A percentile compares a stretch with the other conserved stretches of the same genome.
Conservation (phyloP, 2,797 vertebrate species). For the Crax fasciolata region DNA sequence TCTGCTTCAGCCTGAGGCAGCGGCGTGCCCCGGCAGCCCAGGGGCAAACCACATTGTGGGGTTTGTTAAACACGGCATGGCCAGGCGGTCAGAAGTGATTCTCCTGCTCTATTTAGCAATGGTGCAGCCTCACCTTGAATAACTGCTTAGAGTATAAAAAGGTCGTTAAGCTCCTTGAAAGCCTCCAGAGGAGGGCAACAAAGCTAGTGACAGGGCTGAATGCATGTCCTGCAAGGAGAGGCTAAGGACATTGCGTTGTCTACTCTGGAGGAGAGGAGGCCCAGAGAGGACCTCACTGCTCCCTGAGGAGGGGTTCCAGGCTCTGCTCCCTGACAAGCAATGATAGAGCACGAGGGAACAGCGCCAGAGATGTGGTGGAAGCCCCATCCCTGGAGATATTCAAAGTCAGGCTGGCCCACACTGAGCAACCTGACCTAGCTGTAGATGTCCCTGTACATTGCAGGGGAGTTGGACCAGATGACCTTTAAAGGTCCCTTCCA, state of each 20-base stretch:
- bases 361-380: not conserved
- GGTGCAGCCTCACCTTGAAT: not conserved
- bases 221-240: not conserved
- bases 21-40: not conserved
- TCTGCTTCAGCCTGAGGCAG: not conserved
- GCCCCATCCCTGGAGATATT: too few relatives aligned
- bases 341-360: not conserved
- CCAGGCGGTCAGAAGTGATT: not conserved
- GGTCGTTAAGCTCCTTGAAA: not conserved
- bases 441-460: too few relatives aligned
- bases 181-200: not conserved
- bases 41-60: not conserved
- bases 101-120: not conserved
- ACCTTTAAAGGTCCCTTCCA: too few relatives aligned
- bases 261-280: not conserved
- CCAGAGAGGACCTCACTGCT: not conserved
- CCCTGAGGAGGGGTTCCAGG: not conserved
- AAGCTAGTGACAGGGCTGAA: too few relatives aligned
- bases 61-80: not conserved
- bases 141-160: not conserved
- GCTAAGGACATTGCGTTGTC: not conserved
- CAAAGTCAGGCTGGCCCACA: too few relatives aligned
- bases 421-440: too few relatives aligned
- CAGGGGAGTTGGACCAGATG: too few relatives aligned
- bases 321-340: not conserved